Evolutionary conservation across 2,797 vertebrate species (phyloP).

Genomic region (Rhinogobio ventralis): DNA sequence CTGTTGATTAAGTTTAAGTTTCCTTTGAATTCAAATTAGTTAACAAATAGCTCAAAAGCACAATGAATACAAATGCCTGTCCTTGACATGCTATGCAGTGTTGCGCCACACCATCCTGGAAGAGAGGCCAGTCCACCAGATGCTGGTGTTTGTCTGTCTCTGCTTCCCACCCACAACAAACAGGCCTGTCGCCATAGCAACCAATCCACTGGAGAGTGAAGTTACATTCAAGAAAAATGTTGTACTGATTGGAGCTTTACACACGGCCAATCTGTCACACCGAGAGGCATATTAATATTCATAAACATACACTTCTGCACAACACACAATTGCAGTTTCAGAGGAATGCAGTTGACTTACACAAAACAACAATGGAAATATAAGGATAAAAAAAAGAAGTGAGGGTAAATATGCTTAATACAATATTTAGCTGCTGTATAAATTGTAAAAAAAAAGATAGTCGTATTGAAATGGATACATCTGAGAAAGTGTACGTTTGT

Average conservation of each 20-base stretch:
- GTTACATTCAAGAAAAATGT: slow-evolving; percentile 34
- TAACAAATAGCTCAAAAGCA: not conserved
- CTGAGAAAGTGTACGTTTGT: not conserved
- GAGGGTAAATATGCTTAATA: not conserved
- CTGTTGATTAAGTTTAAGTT: not conserved
- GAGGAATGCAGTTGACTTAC: slow-evolving; percentile 60
- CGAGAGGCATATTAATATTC: slow-evolving; percentile 13
- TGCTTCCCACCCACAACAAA: slow-evolving; percentile 62
- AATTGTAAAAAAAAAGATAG: not conserved
- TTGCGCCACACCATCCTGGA: slow-evolving; percentile 24
- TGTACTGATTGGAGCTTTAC: slow-evolving; percentile 46
- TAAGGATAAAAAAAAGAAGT: not conserved
- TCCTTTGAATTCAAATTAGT: not conserved
- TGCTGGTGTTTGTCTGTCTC: slow-evolving; percentile 51
- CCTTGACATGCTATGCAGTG: slow-evolving; percentile 5
- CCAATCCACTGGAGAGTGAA: slow-evolving; percentile 46
- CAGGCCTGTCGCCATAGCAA: slow-evolving; percentile 51
- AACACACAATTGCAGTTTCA: slow-evolving; percentile 43
- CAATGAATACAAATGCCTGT: slow-evolving; percentile 15
- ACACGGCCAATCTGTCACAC: slow-evolving; percentile 34
- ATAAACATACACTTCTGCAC: slow-evolving; percentile 38
- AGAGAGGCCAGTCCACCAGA: slow-evolving; percentile 47
- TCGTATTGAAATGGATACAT: not conserved
- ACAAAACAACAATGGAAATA: slow-evolving; percentile 53
- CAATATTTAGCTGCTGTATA: not conserved